A percentile compares a stretch with the other conserved stretches of the same genome.
phyloP scores from a whole-genome alignment of 2,888 invertebrate genomes.

The Hanleya hanleyi region DNA sequence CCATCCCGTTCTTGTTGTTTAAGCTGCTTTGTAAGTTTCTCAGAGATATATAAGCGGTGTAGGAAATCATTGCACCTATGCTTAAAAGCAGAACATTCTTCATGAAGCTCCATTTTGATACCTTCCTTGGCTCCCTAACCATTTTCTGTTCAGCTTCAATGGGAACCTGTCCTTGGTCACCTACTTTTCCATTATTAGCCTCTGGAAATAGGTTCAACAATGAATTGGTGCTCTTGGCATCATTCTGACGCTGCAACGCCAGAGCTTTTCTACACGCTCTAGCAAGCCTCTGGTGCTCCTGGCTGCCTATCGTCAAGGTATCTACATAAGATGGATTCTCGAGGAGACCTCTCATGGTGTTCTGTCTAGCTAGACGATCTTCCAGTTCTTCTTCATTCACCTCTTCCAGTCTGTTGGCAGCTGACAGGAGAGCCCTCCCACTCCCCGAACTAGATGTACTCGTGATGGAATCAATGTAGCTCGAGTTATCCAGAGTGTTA shows the following conservation, averaged over 20 bases:
- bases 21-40: conserved; percentile 70
- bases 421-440: background rate
- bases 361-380: background rate
- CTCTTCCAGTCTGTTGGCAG: background rate
- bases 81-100: conserved; percentile 64
- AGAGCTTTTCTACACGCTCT: background rate
- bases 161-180: background rate
- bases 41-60: conserved; percentile 61
- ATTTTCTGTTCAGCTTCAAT: background rate
- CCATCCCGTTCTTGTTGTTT: conserved; percentile 64
- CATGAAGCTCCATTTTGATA: conserved; percentile 1
- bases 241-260: background rate
- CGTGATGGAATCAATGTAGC: conserved; percentile 35
- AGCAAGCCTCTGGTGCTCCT: background rate
- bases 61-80: conserved; percentile 55
- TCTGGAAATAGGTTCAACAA: background rate
- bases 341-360: conserved; percentile 45
- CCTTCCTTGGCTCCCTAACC: background rate
- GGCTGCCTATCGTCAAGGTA: conserved; percentile 12
- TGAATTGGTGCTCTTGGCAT: background rate
- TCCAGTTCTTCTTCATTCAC: conserved; percentile 2
- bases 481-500: conserved; percentile 26
- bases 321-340: conserved; percentile 45
- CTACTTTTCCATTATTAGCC: too few relatives aligned
- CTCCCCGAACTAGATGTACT: conserved; percentile 19